A percentile compares a stretch with the other conserved stretches of the same genome.
These are phyloP conservation scores for Portevinia maculata DNA, from an alignment of 2,888 invertebrate genomes.

Conservation along the genomic window DNA sequence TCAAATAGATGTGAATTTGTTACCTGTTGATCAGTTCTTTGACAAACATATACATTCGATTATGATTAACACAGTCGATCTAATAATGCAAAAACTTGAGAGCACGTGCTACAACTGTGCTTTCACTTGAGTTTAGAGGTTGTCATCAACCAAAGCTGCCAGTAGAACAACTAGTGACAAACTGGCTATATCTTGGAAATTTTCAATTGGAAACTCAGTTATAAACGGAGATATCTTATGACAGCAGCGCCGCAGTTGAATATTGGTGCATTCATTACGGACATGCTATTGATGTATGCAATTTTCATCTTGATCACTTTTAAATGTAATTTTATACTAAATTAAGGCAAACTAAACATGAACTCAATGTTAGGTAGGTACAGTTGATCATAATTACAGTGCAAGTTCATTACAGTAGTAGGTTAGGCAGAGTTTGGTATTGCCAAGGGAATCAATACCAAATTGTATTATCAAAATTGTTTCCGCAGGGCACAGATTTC, in stretches of 20 bases:
- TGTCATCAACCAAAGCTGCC: not conserved
- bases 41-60: not conserved
- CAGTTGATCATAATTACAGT: not conserved
- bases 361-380: not conserved
- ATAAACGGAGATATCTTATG: not conserved
- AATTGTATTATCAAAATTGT: not conserved
- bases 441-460: not conserved
- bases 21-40: not conserved
- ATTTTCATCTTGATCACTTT: not conserved
- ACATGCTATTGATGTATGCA: not conserved
- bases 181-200: not conserved
- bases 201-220: not conserved
- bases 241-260: no score
- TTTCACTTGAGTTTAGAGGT: slow-evolving; percentile 1
- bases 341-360: slow-evolving; percentile 1
- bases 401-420: not conserved
- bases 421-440: not conserved
- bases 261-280: no score
- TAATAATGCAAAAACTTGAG: not conserved
- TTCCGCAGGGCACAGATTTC: not conserved
- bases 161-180: not conserved
- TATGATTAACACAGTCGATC: not conserved
- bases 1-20: no score
- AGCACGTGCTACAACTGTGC: not conserved
- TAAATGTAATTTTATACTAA: not conserved